A percentile compares a stretch with the other conserved stretches of the same genome.
phyloP scores from a whole-genome alignment of 1,140 invertebrate genomes.

The Ericerus pela region DNA sequence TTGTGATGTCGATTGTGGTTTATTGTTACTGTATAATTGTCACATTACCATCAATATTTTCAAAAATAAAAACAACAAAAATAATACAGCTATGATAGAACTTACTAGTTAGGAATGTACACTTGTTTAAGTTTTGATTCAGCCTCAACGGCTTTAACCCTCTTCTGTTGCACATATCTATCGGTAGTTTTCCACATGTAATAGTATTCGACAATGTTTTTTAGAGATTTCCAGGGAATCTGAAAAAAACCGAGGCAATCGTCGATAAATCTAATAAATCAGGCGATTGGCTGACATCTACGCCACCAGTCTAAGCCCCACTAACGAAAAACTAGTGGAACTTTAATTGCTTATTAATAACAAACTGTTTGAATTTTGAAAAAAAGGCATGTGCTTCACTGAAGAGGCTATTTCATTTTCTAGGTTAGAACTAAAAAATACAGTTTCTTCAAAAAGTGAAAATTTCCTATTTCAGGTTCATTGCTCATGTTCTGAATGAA shows the following conservation, averaged over 20 bases:
- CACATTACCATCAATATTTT: slow-evolving; percentile 11
- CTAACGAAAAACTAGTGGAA: too few relatives aligned
- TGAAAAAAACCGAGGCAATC: slow-evolving; percentile 34
- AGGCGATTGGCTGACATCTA: too few relatives aligned
- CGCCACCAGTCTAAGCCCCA: too few relatives aligned
- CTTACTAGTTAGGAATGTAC: slow-evolving; percentile 96
- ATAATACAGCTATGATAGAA: slow-evolving; percentile 21
- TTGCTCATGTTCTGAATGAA: too few relatives aligned
- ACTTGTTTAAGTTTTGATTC: slow-evolving; percentile 97
- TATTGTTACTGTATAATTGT: slow-evolving; percentile 26
- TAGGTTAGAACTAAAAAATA: too few relatives aligned
- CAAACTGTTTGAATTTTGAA: too few relatives aligned
- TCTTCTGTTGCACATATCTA: slow-evolving; percentile 94
- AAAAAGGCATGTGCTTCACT: too few relatives aligned
- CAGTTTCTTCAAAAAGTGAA: too few relatives aligned
- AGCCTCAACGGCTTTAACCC: slow-evolving; percentile 93
- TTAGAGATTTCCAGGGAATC: slow-evolving; percentile 99
- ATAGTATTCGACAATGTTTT: slow-evolving; percentile 99
- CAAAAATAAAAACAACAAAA: slow-evolving; percentile 1
- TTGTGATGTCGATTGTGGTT: slow-evolving; percentile 4
- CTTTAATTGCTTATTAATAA: too few relatives aligned
- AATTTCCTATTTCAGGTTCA: too few relatives aligned
- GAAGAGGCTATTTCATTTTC: too few relatives aligned
- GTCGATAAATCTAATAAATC: too few relatives aligned
- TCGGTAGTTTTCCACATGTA: slow-evolving; percentile 99